phyloP scores from a whole-genome alignment of 2,888 invertebrate genomes.

The Pogonocherus hispidulus region DNA sequence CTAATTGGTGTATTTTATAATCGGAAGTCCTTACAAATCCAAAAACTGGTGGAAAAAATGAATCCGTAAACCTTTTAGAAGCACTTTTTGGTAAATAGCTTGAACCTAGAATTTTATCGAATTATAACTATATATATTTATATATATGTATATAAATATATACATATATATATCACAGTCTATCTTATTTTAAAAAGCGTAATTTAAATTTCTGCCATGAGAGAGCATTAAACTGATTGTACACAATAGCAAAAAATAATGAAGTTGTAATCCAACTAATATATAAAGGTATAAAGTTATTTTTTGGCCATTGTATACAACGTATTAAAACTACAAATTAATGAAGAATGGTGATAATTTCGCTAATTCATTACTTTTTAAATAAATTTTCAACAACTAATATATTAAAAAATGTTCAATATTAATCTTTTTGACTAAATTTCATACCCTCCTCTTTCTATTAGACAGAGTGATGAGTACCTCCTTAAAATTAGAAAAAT shows the following conservation, averaged over 20 bases:
- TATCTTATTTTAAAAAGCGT: constrained; percentile 46
- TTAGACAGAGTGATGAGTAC: background rate
- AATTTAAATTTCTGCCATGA: constrained; percentile 44
- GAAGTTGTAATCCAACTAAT: background rate
- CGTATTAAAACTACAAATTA: constrained; percentile 20
- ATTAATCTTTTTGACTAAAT: background rate
- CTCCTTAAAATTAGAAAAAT: background rate
- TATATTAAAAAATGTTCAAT: background rate
- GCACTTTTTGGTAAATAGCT: constrained; percentile 33
- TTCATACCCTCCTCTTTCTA: background rate
- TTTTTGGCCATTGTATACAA: constrained; percentile 13
- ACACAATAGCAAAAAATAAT: constrained; percentile 21
- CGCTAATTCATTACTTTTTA: constrained; percentile 24
- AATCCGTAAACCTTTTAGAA: constrained; percentile 28
- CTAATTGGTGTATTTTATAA: constrained; percentile 25
- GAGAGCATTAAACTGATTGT: constrained; percentile 25
- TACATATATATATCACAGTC: constrained; percentile 41
- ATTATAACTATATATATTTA: constrained; percentile 25
- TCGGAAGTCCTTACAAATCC: constrained; percentile 30
- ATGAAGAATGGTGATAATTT: constrained; percentile 8
- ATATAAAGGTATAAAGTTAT: constrained; percentile 6
- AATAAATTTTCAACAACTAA: constrained; percentile 6
- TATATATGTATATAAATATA: constrained; percentile 17
- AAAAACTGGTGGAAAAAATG: constrained; percentile 24
- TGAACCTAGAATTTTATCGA: constrained; percentile 31